phyloP scores from a whole-genome alignment of 1,140 invertebrate species.

The Drosophila repletoides region DNA sequence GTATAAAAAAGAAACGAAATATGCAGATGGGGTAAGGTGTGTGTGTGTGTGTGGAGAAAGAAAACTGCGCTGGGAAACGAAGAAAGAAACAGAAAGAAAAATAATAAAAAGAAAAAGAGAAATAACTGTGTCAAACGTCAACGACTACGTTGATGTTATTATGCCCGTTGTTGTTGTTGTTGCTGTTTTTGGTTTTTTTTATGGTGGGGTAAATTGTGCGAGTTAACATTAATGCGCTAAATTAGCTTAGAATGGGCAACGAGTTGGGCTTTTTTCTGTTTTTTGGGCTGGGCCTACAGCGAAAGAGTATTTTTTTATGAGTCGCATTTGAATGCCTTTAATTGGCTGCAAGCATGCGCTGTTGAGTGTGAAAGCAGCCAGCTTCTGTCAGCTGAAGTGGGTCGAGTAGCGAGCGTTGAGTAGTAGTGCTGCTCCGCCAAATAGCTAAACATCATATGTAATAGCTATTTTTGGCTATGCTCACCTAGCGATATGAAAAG shows the following conservation, averaged over 20 bases:
- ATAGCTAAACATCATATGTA: slow-evolving; percentile 39
- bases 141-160: slow-evolving; percentile 48
- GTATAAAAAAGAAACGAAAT: slow-evolving; percentile 43
- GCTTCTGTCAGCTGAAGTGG: neutral
- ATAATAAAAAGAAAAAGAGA: slow-evolving; percentile 13
- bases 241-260: slow-evolving; percentile 70
- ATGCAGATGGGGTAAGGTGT: slow-evolving; percentile 40
- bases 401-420: neutral
- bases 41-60: slow-evolving; percentile 20
- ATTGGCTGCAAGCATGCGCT: slow-evolving; percentile 49
- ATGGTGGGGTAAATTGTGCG: slow-evolving; percentile 67
- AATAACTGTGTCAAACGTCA: slow-evolving; percentile 72
- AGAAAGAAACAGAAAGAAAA: slow-evolving; percentile 45
- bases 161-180: slow-evolving; percentile 15
- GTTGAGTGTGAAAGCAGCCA: slow-evolving; percentile 5
- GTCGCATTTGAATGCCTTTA: slow-evolving; percentile 43
- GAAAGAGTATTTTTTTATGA: slow-evolving; percentile 40
- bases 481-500: slow-evolving; percentile 8
- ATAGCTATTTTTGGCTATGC: slow-evolving; percentile 60
- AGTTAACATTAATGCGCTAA: slow-evolving; percentile 72
- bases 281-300: slow-evolving; percentile 27
- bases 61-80: slow-evolving; percentile 61
- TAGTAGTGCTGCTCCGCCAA: too few relatives aligned
- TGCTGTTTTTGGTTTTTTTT: slow-evolving; percentile 29
- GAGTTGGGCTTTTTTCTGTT: slow-evolving; percentile 1